Base-by-base conservation (phyloP, 2,113 vertebrate species). In the Nematolebias whitei region DNA sequence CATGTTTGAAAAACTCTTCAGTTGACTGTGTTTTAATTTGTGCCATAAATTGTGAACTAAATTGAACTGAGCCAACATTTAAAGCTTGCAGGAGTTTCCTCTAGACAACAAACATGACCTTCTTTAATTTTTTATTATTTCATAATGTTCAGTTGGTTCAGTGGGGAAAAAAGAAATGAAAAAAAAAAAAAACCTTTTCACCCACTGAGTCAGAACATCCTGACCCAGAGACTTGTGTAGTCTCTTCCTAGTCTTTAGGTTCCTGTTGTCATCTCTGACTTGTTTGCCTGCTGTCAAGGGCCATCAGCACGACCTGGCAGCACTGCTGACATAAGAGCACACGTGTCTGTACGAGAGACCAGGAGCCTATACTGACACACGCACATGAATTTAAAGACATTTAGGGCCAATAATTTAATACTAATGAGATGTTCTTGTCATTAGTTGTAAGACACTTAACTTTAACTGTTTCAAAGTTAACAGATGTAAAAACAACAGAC, bases 291-390 rank as follows among this genome's bases (percentile, higher is more conserved):
- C 45, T 45, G 1, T 69, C 24, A 57, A 11, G 18, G 50, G 39
- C 72, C 58, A 54, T 35, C 60, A 24, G 61, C 32, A 39, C 2
- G 23, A 75, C 68, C 68, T 59, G 80, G 68, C 78, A 68, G 57
- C 39, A n/a, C 32, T 52, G 52, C 10, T 40, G 3, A 62, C 74
- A 63, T 41, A 20, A 13, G 23, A 49, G 35, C 52, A 60, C 32
- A 43, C 20, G n/a, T 2, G 38, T 67, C 19, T 60, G 35, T 24
- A 1, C 26, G 45, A 66, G 18, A 14, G 19, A 44, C 51, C 22
- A 35, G 12, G 32, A 35, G 39, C 55, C 53, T 49, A n/a, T 23
- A 63, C 3, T 67, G 45, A 32, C 23, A 7, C n/a, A 24, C 57
- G 38, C 47, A 48, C 5, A 23, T 51, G 39, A 12, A 22, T 41